These are phyloP conservation scores for Vultur gryphus DNA, from an alignment of 2,797 vertebrate genomes.

Conservation along the genomic window DNA sequence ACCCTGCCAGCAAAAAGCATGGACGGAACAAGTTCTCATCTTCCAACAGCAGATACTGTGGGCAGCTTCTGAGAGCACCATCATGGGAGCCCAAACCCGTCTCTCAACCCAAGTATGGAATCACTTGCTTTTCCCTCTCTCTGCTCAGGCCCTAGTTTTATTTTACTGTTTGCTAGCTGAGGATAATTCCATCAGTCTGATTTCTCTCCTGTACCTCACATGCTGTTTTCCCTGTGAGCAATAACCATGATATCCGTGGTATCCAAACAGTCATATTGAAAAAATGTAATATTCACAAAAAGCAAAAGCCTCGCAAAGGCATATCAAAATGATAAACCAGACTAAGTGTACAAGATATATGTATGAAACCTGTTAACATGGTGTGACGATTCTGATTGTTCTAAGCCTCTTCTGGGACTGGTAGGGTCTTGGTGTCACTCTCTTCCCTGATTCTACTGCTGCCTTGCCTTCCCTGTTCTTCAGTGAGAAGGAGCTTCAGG, in stretches of 20 bases:
- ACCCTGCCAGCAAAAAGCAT: not conserved
- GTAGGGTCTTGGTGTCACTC: not conserved
- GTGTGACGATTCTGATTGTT: not conserved
- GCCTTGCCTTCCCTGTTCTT: not conserved
- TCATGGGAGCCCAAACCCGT: rapidly evolving
- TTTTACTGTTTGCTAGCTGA: not conserved
- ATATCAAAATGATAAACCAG: not conserved
- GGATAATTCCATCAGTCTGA: not conserved
- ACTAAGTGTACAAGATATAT: no score
- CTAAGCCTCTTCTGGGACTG: not conserved
- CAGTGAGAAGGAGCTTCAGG: not conserved
- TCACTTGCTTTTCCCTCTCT: not conserved
- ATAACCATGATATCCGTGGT: not conserved
- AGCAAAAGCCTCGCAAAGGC: not conserved
- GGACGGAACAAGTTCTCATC: not conserved
- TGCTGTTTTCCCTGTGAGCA: not conserved
- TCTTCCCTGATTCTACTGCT: not conserved
- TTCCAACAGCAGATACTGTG: not conserved
- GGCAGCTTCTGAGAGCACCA: not conserved
- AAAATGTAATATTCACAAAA: not conserved
- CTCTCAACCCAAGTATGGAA: not conserved
- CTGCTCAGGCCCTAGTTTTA: not conserved
- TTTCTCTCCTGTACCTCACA: not conserved
- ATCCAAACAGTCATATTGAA: not conserved
- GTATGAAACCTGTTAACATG: not conserved